Base-by-base conservation (phyloP, 2,797 vertebrate genomes). In the Lates japonicus region DNA sequence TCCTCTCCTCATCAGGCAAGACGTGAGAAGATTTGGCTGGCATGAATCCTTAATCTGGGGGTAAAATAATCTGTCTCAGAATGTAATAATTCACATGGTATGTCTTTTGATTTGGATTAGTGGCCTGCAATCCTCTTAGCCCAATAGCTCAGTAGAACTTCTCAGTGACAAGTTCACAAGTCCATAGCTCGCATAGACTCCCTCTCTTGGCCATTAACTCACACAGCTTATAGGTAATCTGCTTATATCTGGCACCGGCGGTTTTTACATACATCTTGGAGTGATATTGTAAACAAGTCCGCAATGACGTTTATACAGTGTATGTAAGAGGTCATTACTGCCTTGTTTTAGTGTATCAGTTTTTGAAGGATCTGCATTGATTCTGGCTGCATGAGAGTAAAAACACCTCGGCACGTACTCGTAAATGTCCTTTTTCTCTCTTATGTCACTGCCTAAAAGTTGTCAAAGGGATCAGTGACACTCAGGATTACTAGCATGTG, bases 51-150 rank as follows among this genome's bases (percentile, higher is more conserved):
- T 94, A 94, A 95, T 95, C 92, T 92, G 83, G 81, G 88, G 69
- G 80, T 87, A 82, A 90, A 94, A 93, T 95, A 96, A 96, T 95
- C 95, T 95, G 95, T 95, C 94, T 96, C 91, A 93, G 94, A 95
- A 95, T 96, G 95, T 95, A 95, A 96, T 96, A 95, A 96, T 97
- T 96, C 96, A 95, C 94, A 95, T 95, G 94, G 94, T 95, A 92
- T 95, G 95, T 95, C 95, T 96, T 95, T 94, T 94, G 95, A 95
- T 96, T 96, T 94, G 95, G 93, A 96, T 96, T 96, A 96, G 95
- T 83, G 81, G 84, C 91, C 79, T 73, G 62, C 86, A 95, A 97
- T 96, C 95, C 95, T 96, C 95, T 97, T 95, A 96, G 29, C 66
- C 60, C 84, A 87, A 81, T 84, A 89, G 92, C 90, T 90, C 88